Percentiles rank a stretch among this genome's conserved stretches.
phyloP scores from a whole-genome alignment of 1,140 invertebrate species.

The Acarapis woodi region DNA sequence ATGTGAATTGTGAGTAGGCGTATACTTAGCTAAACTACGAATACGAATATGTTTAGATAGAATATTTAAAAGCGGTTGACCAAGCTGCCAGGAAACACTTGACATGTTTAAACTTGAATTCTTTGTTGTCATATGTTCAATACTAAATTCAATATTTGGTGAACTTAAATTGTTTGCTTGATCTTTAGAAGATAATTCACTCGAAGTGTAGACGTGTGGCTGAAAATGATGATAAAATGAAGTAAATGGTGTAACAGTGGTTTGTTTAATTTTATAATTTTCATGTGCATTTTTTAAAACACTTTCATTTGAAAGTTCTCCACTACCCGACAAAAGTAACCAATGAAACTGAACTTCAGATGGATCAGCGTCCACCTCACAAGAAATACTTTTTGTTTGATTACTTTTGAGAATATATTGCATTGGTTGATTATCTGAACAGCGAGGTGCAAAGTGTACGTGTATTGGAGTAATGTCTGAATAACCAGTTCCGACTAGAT shows the following conservation, averaged over 20 bases:
- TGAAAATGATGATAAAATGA: background rate
- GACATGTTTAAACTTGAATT: too few relatives aligned
- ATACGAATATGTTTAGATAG: background rate
- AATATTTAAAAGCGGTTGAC: too few relatives aligned
- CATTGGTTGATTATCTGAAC: constrained; percentile 14
- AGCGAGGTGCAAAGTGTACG: too few relatives aligned
- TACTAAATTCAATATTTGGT: background rate
- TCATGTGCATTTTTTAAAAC: too few relatives aligned
- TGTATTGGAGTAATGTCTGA: too few relatives aligned
- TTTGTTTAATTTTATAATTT: background rate
- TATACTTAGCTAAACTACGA: constrained; percentile 6
- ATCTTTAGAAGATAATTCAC: background rate
- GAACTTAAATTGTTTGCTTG: background rate
- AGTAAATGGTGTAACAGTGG: too few relatives aligned
- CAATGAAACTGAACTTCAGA: background rate
- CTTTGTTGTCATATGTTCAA: constrained; percentile 3
- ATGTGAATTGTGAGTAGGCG: constrained; percentile 16
- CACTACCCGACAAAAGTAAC: too few relatives aligned
- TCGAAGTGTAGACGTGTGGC: background rate
- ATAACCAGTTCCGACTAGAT: too few relatives aligned
- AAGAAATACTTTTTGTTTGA: too few relatives aligned
- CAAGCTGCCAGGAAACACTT: too few relatives aligned
- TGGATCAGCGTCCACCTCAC: constrained; percentile 4
- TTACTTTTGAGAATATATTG: too few relatives aligned
- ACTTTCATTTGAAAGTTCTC: too few relatives aligned